Conservation (phyloP, 2,888 invertebrate species). For the Globia sparganii region DNA sequence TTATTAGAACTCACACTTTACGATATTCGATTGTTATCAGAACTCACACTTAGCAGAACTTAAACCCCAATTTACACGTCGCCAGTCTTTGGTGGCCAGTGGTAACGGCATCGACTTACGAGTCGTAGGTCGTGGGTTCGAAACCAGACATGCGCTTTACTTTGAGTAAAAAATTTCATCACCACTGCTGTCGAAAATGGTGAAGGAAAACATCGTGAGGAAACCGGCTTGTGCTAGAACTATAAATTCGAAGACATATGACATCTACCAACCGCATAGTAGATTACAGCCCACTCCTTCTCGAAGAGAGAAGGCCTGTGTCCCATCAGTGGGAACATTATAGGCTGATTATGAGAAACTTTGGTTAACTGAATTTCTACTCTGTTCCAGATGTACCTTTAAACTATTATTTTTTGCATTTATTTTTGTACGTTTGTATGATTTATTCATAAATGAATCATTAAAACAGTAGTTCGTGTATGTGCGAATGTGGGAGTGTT, state of each 20-base stretch:
- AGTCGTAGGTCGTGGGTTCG: background rate
- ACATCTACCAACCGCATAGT: too few relatives aligned
- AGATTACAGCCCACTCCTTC: background rate
- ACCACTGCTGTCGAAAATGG: too few relatives aligned
- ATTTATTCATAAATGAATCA: background rate
- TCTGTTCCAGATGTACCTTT: background rate
- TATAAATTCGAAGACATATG: too few relatives aligned
- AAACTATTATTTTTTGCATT: background rate
- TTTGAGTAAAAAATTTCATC: background rate
- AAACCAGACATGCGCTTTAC: background rate
- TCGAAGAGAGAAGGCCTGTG: background rate
- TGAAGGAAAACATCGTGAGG: too few relatives aligned
- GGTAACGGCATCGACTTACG: too few relatives aligned
- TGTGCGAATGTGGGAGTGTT: conserved; percentile 34
- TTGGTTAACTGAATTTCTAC: background rate
- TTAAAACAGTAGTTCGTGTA: background rate
- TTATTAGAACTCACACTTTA: conserved; percentile 26
- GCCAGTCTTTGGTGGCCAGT: background rate
- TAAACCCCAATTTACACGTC: background rate
- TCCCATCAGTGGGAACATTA: too few relatives aligned
- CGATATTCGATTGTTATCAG: conserved; percentile 33
- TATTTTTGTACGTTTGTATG: background rate
- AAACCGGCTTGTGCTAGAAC: too few relatives aligned
- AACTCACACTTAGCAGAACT: conserved; percentile 10
- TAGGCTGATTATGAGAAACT: background rate